Evolutionary conservation across 2,888 invertebrate genomes (phyloP), one percentile per base, ranked within the genome.

Genomic region (Tetragonisca angustula): DNA sequence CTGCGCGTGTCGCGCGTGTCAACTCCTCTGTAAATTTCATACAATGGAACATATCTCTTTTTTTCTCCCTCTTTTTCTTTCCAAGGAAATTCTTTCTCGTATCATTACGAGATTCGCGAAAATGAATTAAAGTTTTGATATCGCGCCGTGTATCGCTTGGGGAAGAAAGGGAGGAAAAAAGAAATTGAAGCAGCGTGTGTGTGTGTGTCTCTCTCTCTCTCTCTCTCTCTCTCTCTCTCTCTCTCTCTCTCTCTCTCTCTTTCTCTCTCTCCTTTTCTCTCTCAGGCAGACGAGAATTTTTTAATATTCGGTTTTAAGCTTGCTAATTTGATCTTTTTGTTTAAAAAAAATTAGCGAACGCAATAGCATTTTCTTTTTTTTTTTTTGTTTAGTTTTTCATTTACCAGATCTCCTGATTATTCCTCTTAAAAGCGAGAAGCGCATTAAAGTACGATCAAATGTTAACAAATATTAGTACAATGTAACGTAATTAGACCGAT

Each of bases 21-120:
- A 36, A 36, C 6, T 36, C 36, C 43, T 43, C 9, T 43, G 43
- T 43, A 43, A 43, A 43, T 43, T 43, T 43, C 43, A 1, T 9
- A 43, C 9, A 43, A 43, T 43, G 43, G 43, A 43, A 43, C 9
- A 9, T 43, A 43, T 43, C 9, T 43, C 9, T 43, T 9, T 9
- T 1, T 9, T 1, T 43, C 27, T 27, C 27, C 2, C 9, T 9
- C 9, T 43, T 43, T 43, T 43, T 15, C 2, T n/a, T 5, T 56
- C 0, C 15, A 2, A 15, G n/a, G 5, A 15, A 15, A 4, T 5
- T 27, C 27, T 27, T 2, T 5, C 4, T 1, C 3, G 0, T 0
- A 15, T 2, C 2, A 15, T 56, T 56, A n/a, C n/a, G 13, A 32
- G 32, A 32, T 56, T 15, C 56, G 5, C n/a, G n/a, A 15, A n/a